Evolutionary conservation across 2,797 vertebrate species (phyloP).

Genomic region (Acrocephalus scirpaceus): DNA sequence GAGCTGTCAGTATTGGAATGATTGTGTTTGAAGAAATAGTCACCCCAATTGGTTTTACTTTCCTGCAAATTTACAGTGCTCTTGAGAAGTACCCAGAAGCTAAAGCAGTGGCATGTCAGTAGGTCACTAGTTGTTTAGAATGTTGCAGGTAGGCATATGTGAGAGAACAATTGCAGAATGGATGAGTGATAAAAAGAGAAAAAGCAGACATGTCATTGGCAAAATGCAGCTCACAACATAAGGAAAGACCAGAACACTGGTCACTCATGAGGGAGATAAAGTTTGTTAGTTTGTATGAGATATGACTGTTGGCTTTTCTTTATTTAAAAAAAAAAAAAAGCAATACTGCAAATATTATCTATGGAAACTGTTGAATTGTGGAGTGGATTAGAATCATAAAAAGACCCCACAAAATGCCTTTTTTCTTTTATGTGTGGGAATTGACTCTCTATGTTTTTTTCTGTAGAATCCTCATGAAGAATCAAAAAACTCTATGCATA

Average conservation of each 20-base stretch:
- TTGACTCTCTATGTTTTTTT: neutral
- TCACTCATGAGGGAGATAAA: neutral
- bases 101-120: neutral
- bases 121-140: neutral
- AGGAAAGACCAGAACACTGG: neutral
- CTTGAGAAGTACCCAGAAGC: neutral
- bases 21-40: neutral
- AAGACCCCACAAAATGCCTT: accelerated
- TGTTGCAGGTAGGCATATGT: neutral
- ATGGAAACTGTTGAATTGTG: neutral
- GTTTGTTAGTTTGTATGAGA: neutral
- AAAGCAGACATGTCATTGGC: neutral
- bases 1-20: neutral
- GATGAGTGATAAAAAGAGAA: neutral
- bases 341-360: neutral
- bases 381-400: neutral
- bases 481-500: neutral
- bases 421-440: neutral
- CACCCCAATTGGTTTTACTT: neutral
- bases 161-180: neutral
- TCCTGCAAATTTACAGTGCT: neutral
- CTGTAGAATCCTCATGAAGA: neutral
- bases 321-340: neutral
- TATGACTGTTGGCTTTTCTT: neutral
- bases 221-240: neutral